A percentile compares a stretch with the other conserved stretches of the same genome.
Conservation (phyloP, 2,797 vertebrate species). For the Podargus strigoides region DNA sequence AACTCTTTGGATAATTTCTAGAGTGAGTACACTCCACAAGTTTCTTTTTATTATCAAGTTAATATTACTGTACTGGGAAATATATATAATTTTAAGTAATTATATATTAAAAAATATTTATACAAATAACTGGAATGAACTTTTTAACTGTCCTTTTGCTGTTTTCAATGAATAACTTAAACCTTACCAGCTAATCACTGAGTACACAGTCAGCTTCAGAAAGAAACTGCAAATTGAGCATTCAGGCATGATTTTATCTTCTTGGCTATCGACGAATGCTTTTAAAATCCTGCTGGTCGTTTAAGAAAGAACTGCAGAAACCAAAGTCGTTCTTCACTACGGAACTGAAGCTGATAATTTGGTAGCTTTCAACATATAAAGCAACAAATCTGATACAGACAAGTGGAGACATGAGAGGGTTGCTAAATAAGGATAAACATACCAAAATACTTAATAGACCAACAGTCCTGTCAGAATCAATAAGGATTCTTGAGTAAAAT, state of each 20-base stretch:
- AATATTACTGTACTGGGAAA: background rate
- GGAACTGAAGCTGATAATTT: background rate
- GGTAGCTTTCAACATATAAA: background rate
- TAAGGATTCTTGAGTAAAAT: background rate
- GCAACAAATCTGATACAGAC: background rate
- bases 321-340: background rate
- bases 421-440: background rate
- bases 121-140: background rate
- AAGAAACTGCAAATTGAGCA: background rate
- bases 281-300: background rate
- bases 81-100: background rate
- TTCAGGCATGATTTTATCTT: background rate
- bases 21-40: background rate
- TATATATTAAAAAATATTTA: background rate
- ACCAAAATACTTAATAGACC: background rate
- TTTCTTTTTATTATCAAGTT: background rate
- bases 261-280: background rate
- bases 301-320: background rate
- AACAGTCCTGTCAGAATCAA: background rate
- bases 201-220: background rate
- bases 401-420: background rate
- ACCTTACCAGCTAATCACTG: background rate
- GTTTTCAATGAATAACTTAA: background rate
- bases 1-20: background rate
- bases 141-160: background rate